Evolutionary conservation across 53 echinoderm and acorn worm species (phyloP), one percentile per base, ranked within the genome.

Genomic region (Mesocentrotus franciscanus): DNA sequence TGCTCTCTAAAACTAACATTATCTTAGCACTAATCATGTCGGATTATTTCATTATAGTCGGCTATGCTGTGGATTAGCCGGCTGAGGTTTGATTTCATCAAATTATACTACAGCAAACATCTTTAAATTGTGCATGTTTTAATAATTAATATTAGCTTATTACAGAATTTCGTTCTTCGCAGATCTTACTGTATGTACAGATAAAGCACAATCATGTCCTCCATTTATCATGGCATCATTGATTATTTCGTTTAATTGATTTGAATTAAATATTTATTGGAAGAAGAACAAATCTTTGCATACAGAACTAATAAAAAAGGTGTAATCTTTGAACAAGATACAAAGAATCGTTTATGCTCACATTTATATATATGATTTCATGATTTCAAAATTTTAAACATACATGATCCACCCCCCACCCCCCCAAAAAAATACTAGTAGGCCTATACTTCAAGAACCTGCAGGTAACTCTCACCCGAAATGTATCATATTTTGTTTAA

Each of bases 11-110:
- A 81, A 87, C 57, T 58, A 87, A 87, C 58, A 87, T 57, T 58
- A 57, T 87, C 87, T 22, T 87, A 87, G 29, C 59, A 87, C 87
- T 11, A 87, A 87, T 87, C 87, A 87, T 57, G 58, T 87, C 57
- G 27, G 29, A 87, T 87, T 87, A 87, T 87, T 87, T 57, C 87
- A 87, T 87, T 87, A 87, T 11, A 57, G 17, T 58, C 58, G 29
- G 56, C n/a, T n/a, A 26, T 20, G 87, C 58, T 56, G 10, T 27
- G 87, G 58, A 87, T 87, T 58, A 87, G 58, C n/a, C 58, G 26
- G 56, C 56, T 59, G 6, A 87, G 13, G 12, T 18, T 26, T 87
- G n/a, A 87, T 87, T 59, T 1, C 56, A 57, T 12, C 12, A 27
- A 58, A 87, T 87, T 27, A 26, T 57, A 20, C 58, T 9, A 14